Evolutionary conservation across 2,797 vertebrate genomes (phyloP).

Genomic region (Melanitta fusca): DNA sequence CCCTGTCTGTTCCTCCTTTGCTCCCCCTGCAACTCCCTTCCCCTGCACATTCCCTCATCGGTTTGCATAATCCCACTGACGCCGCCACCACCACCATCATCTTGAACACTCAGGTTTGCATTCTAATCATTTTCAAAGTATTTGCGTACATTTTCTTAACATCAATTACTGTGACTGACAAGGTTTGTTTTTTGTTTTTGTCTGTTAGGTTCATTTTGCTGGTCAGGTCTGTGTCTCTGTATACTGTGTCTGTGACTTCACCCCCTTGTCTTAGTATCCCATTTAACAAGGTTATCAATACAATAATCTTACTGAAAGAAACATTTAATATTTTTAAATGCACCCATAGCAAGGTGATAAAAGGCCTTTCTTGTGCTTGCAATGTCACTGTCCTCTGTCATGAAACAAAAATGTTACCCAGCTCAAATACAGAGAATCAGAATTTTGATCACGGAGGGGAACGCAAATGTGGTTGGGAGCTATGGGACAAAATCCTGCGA

Average conservation of each 20-base stretch:
- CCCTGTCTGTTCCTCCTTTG: not conserved
- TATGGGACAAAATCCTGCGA: not conserved
- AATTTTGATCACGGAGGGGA: not conserved
- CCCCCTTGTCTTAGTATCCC: not conserved
- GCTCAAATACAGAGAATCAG: not conserved
- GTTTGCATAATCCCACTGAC: accelerated
- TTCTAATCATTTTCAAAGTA: not conserved
- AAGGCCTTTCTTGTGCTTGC: not conserved
- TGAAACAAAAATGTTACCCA: not conserved
- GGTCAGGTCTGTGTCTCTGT: not conserved
- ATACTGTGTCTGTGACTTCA: not conserved
- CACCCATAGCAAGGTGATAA: not conserved
- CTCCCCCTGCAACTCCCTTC: not conserved
- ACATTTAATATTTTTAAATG: no score
- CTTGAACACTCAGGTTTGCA: not conserved
- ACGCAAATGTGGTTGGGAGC: not conserved
- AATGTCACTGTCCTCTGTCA: not conserved
- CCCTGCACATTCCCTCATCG: not conserved
- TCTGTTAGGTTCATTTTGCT: not conserved
- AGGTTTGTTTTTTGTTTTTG: not conserved
- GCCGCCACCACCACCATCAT: accelerated
- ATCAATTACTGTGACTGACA: not conserved
- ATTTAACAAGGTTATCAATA: not conserved
- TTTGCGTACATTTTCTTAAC: not conserved
- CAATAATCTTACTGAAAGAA: not conserved